phyloP scores from a whole-genome alignment of 2,888 invertebrate species.

The Hypena proboscidalis region DNA sequence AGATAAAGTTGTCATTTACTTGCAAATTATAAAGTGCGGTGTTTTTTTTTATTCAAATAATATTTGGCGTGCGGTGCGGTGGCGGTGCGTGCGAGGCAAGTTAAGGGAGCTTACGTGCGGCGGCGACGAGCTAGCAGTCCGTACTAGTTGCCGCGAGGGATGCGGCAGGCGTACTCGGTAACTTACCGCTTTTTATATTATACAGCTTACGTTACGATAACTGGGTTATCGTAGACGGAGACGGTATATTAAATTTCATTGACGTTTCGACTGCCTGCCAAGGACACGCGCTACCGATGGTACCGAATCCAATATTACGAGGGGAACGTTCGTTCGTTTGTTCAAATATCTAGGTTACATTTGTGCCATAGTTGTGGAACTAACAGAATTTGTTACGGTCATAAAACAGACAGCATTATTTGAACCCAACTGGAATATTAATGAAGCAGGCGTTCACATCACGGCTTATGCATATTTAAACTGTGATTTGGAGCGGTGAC shows the following conservation, averaged over 20 bases:
- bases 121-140: constrained; percentile 71
- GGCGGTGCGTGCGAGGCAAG: constrained; percentile 66
- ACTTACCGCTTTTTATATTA: constrained; percentile 70
- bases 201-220: constrained; percentile 72
- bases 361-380: constrained; percentile 49
- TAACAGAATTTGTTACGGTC: constrained; percentile 46
- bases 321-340: constrained; percentile 51
- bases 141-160: constrained; percentile 67
- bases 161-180: constrained; percentile 64
- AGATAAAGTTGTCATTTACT: not conserved
- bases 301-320: constrained; percentile 58
- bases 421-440: constrained; percentile 24
- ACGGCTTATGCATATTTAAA: not conserved
- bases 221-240: constrained; percentile 77
- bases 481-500: not conserved
- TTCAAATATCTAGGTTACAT: constrained; percentile 50
- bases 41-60: not conserved
- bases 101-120: constrained; percentile 78
- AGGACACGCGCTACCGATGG: constrained; percentile 71
- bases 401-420: constrained; percentile 25
- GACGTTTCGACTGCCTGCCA: constrained; percentile 72
- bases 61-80: constrained; percentile 23
- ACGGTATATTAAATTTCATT: constrained; percentile 81
- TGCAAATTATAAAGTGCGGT: not conserved
- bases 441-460: constrained; percentile 13